A percentile compares a stretch with the other conserved stretches of the same genome.
phyloP scores from a whole-genome alignment of 30 jellyfish, hydroid and myxozoan species.

The Pelagia noctiluca region DNA sequence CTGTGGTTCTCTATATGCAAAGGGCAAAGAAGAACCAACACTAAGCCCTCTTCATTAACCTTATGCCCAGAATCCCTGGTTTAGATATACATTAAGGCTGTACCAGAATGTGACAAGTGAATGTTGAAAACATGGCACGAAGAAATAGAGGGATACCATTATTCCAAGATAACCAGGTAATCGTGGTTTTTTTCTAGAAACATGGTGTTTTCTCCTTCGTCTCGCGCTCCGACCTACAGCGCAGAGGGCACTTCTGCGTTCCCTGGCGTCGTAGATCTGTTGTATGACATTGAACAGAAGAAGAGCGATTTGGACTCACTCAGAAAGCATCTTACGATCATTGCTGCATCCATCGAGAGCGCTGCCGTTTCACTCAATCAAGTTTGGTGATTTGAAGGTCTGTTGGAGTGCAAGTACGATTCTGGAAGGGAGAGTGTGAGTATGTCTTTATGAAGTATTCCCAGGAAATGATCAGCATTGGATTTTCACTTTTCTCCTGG shows the following conservation, averaged over 20 bases:
- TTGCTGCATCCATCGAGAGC: constrained; percentile 46
- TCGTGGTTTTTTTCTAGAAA: background rate
- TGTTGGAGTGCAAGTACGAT: too few relatives aligned
- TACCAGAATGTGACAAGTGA: too few relatives aligned
- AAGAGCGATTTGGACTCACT: constrained; percentile 44
- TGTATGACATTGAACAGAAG: constrained; percentile 34
- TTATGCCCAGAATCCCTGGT: too few relatives aligned
- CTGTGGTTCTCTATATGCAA: too few relatives aligned
- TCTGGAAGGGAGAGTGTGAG: background rate
- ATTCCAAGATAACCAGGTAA: too few relatives aligned
- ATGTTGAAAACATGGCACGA: too few relatives aligned
- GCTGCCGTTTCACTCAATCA: constrained; percentile 35
- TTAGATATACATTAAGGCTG: too few relatives aligned
- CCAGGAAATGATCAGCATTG: too few relatives aligned
- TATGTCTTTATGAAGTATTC: background rate
- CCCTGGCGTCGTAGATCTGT: constrained; percentile 79
- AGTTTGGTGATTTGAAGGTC: background rate
- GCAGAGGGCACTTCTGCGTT: constrained; percentile 64
- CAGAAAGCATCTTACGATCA: constrained; percentile 55
- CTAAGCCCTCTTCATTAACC: too few relatives aligned
- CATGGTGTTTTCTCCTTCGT: background rate
- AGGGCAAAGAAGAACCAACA: too few relatives aligned
- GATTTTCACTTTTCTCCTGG: too few relatives aligned
- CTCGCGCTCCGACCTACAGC: constrained; percentile 22
- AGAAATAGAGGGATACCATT: too few relatives aligned